Evolutionary conservation across 2,888 invertebrate species (phyloP).

Genomic region (Odontocolon sp.): DNA sequence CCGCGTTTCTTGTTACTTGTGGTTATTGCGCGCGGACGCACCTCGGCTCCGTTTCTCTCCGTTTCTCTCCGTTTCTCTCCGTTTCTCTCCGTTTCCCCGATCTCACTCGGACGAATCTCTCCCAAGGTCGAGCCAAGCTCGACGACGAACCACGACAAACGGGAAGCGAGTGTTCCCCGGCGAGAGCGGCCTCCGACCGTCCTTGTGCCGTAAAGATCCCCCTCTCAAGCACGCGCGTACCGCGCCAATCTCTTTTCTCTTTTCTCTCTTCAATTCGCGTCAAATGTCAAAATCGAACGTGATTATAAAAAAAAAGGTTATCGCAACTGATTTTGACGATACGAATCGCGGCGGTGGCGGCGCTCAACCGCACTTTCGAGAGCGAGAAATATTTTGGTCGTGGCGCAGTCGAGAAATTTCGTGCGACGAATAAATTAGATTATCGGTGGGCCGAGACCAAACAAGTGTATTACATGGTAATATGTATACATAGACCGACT

Average conservation of each 20-base stretch:
- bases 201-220: conserved; percentile 44
- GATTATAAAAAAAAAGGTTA: background rate
- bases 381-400: too few relatives aligned
- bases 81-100: conserved; percentile 13
- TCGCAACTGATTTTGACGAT: too few relatives aligned
- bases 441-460: too few relatives aligned
- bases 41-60: too few relatives aligned
- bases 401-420: too few relatives aligned
- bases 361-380: too few relatives aligned
- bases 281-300: background rate
- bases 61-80: too few relatives aligned
- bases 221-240: background rate
- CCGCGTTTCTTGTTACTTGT: conserved; percentile 21
- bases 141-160: too few relatives aligned
- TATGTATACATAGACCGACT: too few relatives aligned
- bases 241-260: conserved; percentile 18
- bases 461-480: too few relatives aligned
- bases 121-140: conserved; percentile 61
- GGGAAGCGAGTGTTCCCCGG: conserved; percentile 51
- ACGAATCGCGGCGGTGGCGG: too few relatives aligned
- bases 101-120: conserved; percentile 36
- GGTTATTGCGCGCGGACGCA: conserved; percentile 25
- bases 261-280: background rate
- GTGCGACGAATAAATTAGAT: too few relatives aligned
- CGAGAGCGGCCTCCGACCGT: conserved; percentile 53